These are phyloP conservation scores for Mycalesis mineus DNA, from an alignment of 2,888 invertebrate genomes.

Conservation along the genomic window DNA sequence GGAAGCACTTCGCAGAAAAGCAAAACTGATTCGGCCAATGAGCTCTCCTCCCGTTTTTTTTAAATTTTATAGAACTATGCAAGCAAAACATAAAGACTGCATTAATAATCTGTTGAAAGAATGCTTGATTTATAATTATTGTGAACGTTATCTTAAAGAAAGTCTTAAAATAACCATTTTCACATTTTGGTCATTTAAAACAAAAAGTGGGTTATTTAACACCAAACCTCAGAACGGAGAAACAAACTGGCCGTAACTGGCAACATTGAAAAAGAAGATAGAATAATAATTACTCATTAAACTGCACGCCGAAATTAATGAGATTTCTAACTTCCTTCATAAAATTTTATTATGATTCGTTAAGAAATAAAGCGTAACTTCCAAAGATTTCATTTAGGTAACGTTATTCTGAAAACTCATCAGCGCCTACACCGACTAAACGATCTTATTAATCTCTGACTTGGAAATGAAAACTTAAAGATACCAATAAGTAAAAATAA, in stretches of 20 bases:
- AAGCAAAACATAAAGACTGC: too few relatives aligned
- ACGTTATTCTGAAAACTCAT: conserved; percentile 71
- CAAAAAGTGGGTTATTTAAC: background rate
- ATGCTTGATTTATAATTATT: too few relatives aligned
- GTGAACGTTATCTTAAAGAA: too few relatives aligned
- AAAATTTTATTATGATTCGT: conserved; percentile 28
- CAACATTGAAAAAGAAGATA: background rate
- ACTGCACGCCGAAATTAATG: conserved; percentile 15
- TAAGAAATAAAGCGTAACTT: conserved; percentile 49
- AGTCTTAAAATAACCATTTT: background rate
- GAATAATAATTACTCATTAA: conserved; percentile 5
- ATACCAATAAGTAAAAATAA: too few relatives aligned
- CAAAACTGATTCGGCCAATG: too few relatives aligned
- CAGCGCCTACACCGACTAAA: conserved; percentile 63
- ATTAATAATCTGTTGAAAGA: too few relatives aligned
- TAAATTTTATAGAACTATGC: too few relatives aligned
- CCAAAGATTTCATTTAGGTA: conserved; percentile 55
- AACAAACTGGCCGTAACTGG: background rate
- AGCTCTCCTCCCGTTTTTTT: too few relatives aligned
- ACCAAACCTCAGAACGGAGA: background rate
- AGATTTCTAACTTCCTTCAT: conserved; percentile 51
- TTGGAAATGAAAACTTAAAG: conserved; percentile 69
- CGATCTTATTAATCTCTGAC: conserved; percentile 56
- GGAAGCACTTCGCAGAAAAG: too few relatives aligned
- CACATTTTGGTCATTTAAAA: background rate